Base-by-base conservation (phyloP, 2,888 invertebrate genomes). In the Lobophora halterata region DNA sequence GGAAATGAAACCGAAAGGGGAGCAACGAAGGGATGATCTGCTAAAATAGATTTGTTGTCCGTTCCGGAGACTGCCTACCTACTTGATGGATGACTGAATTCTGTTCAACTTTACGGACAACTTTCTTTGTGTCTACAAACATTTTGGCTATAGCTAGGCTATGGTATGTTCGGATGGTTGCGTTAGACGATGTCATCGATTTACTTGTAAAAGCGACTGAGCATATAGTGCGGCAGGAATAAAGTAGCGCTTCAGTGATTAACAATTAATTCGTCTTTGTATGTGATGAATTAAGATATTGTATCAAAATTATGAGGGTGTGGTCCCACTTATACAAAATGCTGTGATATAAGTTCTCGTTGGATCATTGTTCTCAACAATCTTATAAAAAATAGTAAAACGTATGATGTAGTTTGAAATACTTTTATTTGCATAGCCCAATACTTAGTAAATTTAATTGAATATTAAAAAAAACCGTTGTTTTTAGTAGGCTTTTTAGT, bases 341-440 rank as follows among this genome's bases (percentile, higher is more conserved):
- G 82, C 86, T 86, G 86, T 86, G 86, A 86, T 86, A 86, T 82
- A 79, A 78, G 80, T 82, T 80, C 71, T 74, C 63, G 69, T 75
- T 77, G 72, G 71, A 66, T 66, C 62, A 62, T 51, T 52, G 45
- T 55, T 28, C 20, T 38, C n/a, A 31, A 21, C 21, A 16, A 21
- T 31, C 19, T 20, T 36, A 27, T n/a, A n/a, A n/a, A 14, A 3
- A 24, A 16, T 31, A 17, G 24, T 18, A n/a, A n/a, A n/a, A n/a
- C n/a, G n/a, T n/a, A n/a, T n/a, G n/a, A n/a, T n/a, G n/a, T n/a
- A n/a, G n/a, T n/a, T n/a, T n/a, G n/a, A n/a, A n/a, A n/a, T n/a
- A n/a, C n/a, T n/a, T n/a, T n/a, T n/a, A n/a, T n/a, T n/a, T n/a
- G n/a, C n/a, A n/a, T n/a, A n/a, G n/a, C n/a, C n/a, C n/a, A n/a